A percentile compares a stretch with the other conserved stretches of the same genome.
Evolutionary conservation across 2,797 vertebrate species (phyloP).

Genomic region (Intellagama lesueurii): DNA sequence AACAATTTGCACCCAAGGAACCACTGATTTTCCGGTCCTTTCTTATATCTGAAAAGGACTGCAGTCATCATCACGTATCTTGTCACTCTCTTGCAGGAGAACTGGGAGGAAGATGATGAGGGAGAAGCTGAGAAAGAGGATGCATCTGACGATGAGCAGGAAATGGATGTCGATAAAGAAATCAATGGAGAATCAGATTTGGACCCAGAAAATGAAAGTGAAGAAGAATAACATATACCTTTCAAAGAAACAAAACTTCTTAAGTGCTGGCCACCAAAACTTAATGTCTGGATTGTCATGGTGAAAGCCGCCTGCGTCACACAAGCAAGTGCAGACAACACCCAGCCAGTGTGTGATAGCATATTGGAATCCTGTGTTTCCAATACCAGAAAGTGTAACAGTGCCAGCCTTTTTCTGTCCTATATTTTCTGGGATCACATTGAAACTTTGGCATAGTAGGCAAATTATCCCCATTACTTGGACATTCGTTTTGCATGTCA

Average conservation of each 20-base stretch:
- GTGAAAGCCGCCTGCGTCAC: constrained; percentile 58
- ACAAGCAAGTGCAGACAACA: constrained; percentile 55
- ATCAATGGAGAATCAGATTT: constrained; percentile 94
- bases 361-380: constrained; percentile 61
- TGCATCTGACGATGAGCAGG: constrained; percentile 72
- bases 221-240: constrained; percentile 87
- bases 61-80: neutral
- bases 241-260: constrained; percentile 29
- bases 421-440: constrained; percentile 63
- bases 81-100: constrained; percentile 77
- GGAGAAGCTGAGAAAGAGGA: constrained; percentile 74
- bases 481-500: constrained; percentile 73
- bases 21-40: neutral
- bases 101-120: constrained; percentile 81
- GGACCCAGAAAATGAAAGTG: constrained; percentile 94
- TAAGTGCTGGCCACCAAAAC: constrained; percentile 54
- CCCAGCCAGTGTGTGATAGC: constrained; percentile 54
- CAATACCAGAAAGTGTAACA: constrained; percentile 68
- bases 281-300: constrained; percentile 61
- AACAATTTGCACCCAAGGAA: too few species aligned
- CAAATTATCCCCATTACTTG: constrained; percentile 69
- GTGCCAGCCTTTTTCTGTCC: constrained; percentile 70
- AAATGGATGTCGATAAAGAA: constrained; percentile 87
- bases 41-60: neutral
- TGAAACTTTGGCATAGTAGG: constrained; percentile 67